Evolutionary conservation across 2,888 invertebrate species (phyloP), one percentile per base, ranked within the genome.

Genomic region (Acleris sparsana): DNA sequence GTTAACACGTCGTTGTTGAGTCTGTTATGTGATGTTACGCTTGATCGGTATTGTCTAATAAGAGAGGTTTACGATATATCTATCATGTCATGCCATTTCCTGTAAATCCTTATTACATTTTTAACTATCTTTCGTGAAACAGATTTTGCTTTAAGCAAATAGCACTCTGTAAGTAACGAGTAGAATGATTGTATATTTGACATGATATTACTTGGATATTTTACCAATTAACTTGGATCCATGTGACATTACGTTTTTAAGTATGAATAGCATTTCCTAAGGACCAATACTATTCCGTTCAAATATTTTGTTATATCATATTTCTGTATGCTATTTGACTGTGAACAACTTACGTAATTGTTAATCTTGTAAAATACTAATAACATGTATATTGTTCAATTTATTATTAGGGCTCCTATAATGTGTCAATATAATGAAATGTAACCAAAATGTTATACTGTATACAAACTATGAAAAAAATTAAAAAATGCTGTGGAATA

Each of bases 361-460:
- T 83, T 83, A 82, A 83, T 84, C 84, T 88, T 92, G 89, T 91
- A 91, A 84, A 85, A 88, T 89, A 89, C 73, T 74, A 77, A 73
- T 84, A 84, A 85, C 83, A 85, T 89, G 89, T 91, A 91, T 90
- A 89, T 89, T 91, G 86, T 89, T 89, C 85, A 83, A 83, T 76
- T 85, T 89, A 89, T 87, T 87, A 84, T 87, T 89, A 90, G 88
- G 86, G 75, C 82, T 83, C 84, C 83, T 86, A 85, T 86, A 86
- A 86, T 87, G 85, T 88, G 88, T 89, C 88, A 86, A 89, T 89
- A 89, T 86, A 84, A 86, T 85, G 83, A 87, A 90, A 87, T 92
- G 88, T 92, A 92, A 92, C 91, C 92, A 91, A 91, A 92, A 90
- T 88, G 87, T 83, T 83, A 82, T 83, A 82, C 86, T 86, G 84